Percentiles rank a stretch among this genome's conserved stretches.
Evolutionary conservation across 2,888 invertebrate species (phyloP).

Genomic region (Cryptocephalus moraei): DNA sequence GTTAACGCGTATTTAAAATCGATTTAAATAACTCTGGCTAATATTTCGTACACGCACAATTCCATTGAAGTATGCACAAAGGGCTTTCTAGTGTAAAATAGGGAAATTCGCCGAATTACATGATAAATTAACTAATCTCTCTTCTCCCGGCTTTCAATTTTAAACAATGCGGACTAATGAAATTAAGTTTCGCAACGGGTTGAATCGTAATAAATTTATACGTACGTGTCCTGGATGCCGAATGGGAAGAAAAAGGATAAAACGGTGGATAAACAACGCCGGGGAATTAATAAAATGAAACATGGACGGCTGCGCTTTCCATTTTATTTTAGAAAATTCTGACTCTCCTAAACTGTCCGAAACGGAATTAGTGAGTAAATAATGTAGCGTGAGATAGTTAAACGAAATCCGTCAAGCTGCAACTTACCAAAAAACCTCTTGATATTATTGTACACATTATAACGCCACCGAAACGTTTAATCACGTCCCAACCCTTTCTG

Average conservation of each 20-base stretch:
- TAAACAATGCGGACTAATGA: constrained; percentile 41
- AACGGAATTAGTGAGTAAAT: too few relatives aligned
- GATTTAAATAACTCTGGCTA: constrained; percentile 26
- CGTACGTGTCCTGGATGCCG: constrained; percentile 30
- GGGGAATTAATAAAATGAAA: constrained; percentile 18
- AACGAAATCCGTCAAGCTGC: too few relatives aligned
- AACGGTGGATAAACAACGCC: constrained; percentile 26
- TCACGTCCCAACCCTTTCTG: too few relatives aligned
- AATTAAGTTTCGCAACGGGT: constrained; percentile 40
- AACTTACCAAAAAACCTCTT: too few relatives aligned
- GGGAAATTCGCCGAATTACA: constrained; percentile 34
- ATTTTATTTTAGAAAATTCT: too few relatives aligned
- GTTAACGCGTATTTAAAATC: constrained; percentile 23
- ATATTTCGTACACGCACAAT: constrained; percentile 30
- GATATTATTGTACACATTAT: too few relatives aligned
- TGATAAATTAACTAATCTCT: constrained; percentile 39
- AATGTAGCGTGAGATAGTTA: too few relatives aligned
- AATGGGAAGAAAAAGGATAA: constrained; percentile 27
- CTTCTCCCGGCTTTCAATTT: constrained; percentile 35
- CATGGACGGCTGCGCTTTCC: too few relatives aligned
- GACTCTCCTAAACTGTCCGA: too few relatives aligned
- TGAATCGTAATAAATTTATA: constrained; percentile 38
- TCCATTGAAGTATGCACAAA: constrained; percentile 27
- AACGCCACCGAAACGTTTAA: too few relatives aligned
- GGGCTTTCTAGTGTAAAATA: constrained; percentile 29